A percentile compares a stretch with the other conserved stretches of the same genome.
Evolutionary conservation across 2,797 vertebrate species (phyloP).

Genomic region (Potorous gilbertii): DNA sequence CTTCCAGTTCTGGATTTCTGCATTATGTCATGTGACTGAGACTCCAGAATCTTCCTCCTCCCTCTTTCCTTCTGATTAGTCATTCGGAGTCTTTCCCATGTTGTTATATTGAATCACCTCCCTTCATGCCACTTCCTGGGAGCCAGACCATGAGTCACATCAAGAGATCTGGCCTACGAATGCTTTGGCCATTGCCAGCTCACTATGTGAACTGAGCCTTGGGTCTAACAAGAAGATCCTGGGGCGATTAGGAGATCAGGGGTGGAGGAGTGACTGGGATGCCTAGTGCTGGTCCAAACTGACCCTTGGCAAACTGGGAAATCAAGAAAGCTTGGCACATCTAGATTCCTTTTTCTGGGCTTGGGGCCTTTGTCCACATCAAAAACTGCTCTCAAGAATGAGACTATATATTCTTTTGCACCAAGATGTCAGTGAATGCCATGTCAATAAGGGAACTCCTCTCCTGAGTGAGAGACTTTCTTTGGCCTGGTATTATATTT

Average conservation of each 20-base stretch:
- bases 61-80: neutral
- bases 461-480: neutral
- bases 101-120: neutral
- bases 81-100: neutral
- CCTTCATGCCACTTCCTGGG: neutral
- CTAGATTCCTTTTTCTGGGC: neutral
- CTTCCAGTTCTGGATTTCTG: neutral
- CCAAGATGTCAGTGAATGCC: neutral
- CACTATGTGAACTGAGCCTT: neutral
- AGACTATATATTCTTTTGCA: neutral
- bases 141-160: neutral
- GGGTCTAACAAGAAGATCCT: neutral
- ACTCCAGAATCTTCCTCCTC: neutral
- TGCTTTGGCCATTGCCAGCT: neutral
- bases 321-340: neutral
- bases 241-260: neutral
- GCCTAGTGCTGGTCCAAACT: too few species aligned
- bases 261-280: neutral
- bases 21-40: neutral
- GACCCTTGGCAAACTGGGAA: neutral
- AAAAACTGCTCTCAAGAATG: neutral
- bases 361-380: neutral
- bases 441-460: neutral
- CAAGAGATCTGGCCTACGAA: neutral
- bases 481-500: neutral